Percentiles rank a stretch among this genome's conserved stretches.
phyloP scores from a whole-genome alignment of 1,140 invertebrate species.

The Mesaphorura yosii region DNA sequence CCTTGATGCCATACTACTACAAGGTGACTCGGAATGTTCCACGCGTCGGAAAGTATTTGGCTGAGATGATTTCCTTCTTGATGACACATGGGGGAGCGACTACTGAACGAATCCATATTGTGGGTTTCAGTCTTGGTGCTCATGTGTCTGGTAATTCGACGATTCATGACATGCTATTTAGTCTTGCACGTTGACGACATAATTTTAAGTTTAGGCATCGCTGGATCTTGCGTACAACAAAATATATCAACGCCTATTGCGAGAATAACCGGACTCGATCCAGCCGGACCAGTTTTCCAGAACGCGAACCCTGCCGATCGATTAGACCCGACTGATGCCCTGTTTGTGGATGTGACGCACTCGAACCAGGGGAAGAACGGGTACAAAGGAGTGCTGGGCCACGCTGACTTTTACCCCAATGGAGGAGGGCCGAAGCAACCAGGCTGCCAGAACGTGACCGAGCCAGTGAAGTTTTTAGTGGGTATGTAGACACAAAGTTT shows the following conservation, averaged over 20 bases:
- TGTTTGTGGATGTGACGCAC: slow-evolving; percentile 57
- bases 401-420: slow-evolving; percentile 47
- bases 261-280: slow-evolving; percentile 15
- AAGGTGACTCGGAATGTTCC: not conserved
- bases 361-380: slow-evolving; percentile 40
- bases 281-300: slow-evolving; percentile 12
- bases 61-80: not conserved
- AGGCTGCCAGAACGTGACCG: not conserved
- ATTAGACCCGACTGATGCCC: slow-evolving; percentile 44
- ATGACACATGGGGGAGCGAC: not conserved
- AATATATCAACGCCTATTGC: slow-evolving; percentile 5
- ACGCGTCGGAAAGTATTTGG: not conserved
- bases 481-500: slow-evolving; percentile 23
- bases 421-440: slow-evolving; percentile 12
- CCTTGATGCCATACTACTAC: not conserved
- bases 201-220: not conserved
- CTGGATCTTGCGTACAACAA: slow-evolving; percentile 4
- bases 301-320: slow-evolving; percentile 29
- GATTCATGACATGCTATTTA: too few relatives aligned
- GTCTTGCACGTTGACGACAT: not conserved
- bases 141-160: slow-evolving; percentile 17
- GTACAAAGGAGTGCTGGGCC: slow-evolving; percentile 38
- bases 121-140: slow-evolving; percentile 8
- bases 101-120: not conserved
- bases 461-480: not conserved